phyloP scores from a whole-genome alignment of 2,113 vertebrate species.

The Copsychus sechellarum region DNA sequence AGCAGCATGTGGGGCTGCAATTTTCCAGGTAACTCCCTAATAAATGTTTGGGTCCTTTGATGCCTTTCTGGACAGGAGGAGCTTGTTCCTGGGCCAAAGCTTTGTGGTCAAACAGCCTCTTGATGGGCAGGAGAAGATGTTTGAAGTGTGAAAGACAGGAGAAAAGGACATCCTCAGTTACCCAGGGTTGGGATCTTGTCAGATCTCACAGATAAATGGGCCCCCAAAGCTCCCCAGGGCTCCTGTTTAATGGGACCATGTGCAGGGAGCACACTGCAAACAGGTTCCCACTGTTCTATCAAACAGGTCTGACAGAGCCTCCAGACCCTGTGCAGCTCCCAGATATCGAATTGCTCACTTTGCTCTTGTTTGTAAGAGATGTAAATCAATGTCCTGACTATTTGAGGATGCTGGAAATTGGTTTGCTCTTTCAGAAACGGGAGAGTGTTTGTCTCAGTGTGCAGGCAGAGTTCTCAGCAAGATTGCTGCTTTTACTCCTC shows the following conservation, averaged over 20 bases:
- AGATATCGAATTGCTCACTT: background rate
- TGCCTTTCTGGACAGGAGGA: background rate
- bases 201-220: background rate
- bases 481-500: background rate
- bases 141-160: background rate
- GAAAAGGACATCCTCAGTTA: background rate
- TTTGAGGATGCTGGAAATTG: background rate
- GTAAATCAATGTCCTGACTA: background rate
- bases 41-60: background rate
- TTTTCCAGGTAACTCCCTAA: background rate
- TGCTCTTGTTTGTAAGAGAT: background rate
- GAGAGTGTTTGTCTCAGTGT: background rate
- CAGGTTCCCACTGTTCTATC: background rate
- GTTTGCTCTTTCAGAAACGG: constrained; percentile 2
- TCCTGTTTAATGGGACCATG: background rate
- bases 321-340: background rate
- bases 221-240: background rate
- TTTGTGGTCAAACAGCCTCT: background rate
- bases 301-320: background rate
- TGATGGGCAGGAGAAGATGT: background rate
- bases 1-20: rapidly evolving
- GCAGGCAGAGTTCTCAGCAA: background rate
- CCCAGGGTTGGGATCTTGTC: background rate
- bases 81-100: background rate
- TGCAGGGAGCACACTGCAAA: background rate